Base-by-base conservation (phyloP, 2,888 invertebrate genomes). In the Papilio elwesi region DNA sequence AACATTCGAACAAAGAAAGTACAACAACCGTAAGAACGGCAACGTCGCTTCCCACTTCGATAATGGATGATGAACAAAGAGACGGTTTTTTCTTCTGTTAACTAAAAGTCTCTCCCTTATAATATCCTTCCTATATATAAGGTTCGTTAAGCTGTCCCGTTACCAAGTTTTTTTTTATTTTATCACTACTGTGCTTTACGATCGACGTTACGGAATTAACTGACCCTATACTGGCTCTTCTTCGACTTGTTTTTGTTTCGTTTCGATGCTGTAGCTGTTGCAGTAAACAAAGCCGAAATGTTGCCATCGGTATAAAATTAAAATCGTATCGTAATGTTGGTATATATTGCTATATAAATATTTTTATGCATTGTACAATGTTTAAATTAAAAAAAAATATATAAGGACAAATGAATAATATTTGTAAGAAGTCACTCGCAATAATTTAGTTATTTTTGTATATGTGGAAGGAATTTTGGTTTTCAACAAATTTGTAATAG, bases 281-380 rank as follows among this genome's bases (percentile, higher is more conserved):
- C 26, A 84, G 88, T 89, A 90, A 90, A 90, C 90, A 90, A 90
- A 82, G 80, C 48, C n/a, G 49, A 71, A 77, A 80, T 87, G 89
- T 81, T 87, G 83, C 87, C 85, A 81, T 73, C 6, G 5, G 68
- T 62, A 57, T 64, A 64, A 63, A 43, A 62, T 52, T 16, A 6
- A 8, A n/a, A 15, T 6, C 43, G 2, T 43, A 43, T 9, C 8
- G 6, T n/a, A 15, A 9, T 13, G 11, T 57, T 36, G 55, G 55
- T 57, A 57, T 16, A 12, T 36, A 57, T 12, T 11, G n/a, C 9
- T 16, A 9, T 10, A 9, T 6, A 16, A 11, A 4, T 26, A 5
- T 16, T 10, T 16, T 53, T 6, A 10, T 15, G 12, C 6, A n/a
- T 51, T 16, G 26, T 11, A n/a, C n/a, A n/a, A n/a, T n/a, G n/a